Percentiles rank a stretch among this genome's conserved stretches.
phyloP scores from a whole-genome alignment of 30 jellyfish, hydroid and myxozoan genomes.

The Phacellophora camtschatica region DNA sequence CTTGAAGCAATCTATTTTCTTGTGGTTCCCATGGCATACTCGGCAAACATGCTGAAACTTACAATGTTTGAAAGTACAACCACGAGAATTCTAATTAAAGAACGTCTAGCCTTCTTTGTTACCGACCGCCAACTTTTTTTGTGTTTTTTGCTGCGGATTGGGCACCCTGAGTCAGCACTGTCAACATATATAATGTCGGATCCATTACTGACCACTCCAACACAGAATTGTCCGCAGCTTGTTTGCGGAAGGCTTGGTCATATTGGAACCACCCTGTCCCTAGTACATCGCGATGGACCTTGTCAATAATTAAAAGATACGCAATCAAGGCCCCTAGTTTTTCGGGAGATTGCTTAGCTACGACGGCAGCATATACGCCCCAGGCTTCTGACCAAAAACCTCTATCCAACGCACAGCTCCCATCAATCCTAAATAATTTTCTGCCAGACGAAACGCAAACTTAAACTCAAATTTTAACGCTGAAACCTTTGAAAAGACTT shows the following conservation, averaged over 20 bases:
- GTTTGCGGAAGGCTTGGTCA: no score
- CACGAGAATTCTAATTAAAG: neutral
- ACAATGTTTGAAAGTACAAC: neutral
- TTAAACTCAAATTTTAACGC: no score
- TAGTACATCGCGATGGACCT: no score
- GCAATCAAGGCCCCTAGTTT: neutral
- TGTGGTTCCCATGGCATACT: neutral
- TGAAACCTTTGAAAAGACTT: no score
- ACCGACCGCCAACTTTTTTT: neutral
- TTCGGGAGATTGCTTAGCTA: no score
- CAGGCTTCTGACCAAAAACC: constrained; percentile 33
- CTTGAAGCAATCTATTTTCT: neutral
- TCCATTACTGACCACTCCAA: no score
- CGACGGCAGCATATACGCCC: neutral
- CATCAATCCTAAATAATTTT: no score
- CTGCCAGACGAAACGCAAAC: no score
- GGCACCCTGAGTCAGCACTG: neutral
- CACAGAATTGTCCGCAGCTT: no score
- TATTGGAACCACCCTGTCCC: no score
- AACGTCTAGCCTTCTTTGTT: neutral
- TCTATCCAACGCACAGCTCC: no score
- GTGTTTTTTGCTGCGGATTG: neutral
- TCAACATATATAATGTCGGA: no score
- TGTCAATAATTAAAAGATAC: neutral
- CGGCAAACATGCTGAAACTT: neutral